Base-by-base conservation (phyloP, 64 coral and sea anemone genomes). In the Platygyra sinensis region DNA sequence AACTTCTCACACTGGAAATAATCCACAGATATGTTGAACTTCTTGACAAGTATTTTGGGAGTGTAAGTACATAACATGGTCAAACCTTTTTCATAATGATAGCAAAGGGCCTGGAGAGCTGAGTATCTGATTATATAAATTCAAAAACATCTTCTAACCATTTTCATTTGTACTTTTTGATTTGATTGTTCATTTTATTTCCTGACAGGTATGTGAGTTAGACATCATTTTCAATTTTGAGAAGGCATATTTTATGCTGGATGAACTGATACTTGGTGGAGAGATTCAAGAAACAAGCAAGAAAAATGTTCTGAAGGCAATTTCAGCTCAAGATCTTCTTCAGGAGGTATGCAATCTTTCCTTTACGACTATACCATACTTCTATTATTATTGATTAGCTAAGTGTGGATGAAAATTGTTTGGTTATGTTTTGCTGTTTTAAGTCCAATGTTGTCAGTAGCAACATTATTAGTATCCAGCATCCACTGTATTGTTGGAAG, bases 21-120 rank as follows among this genome's bases (percentile, higher is more conserved):
- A 99, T 99, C 79, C 97, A 99, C 80, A 99, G 97, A 99, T 99
- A 99, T 91, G 97, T 99, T n/a, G 97, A 99, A 64, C 86, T 99
- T 67, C 75, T 99, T 52, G 97, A 99, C 80, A 99, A 99, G 46
- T 99, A 99, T 83, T 99, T 99, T 94, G 97, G 97, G 60, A 99
- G 97, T 96, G 97, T 99, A 79, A 93, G 97, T 96, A 83, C 72
- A 69, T 25, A 24, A 69, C 65, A 46, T 46, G 42, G 42, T 46
- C 7, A 46, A 46, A 46, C 42, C 42, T 46, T 46, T 46, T 6
- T 46, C 42, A 5, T 46, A 6, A 5, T 8, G 7, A 46, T 5
- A 46, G 42, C 42, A 46, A 6, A 46, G 42, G 42, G 42, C 42
- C 42, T 46, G 42, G 1, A 36, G 33, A 6, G 42, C 42, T 46